Evolutionary conservation across 2,888 invertebrate species (phyloP).

Genomic region (Ormyrus nitidulus): DNA sequence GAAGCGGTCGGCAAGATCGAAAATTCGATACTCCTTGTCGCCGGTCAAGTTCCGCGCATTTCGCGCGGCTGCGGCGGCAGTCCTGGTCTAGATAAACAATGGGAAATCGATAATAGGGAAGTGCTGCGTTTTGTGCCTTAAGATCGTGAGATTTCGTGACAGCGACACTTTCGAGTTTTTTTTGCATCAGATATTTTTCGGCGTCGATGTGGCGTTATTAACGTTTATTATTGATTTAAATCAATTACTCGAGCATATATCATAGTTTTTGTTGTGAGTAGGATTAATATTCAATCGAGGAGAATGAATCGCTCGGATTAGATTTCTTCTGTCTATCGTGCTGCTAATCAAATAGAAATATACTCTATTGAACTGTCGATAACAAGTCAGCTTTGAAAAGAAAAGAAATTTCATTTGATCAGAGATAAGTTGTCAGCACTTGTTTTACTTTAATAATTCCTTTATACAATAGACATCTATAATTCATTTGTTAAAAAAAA

Average conservation of each 20-base stretch:
- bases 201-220: too few relatives aligned
- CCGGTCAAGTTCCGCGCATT: constrained; percentile 21
- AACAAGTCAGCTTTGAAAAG: neutral
- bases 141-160: too few relatives aligned
- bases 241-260: too few relatives aligned
- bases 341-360: constrained; percentile 8
- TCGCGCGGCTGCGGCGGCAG: neutral
- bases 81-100: constrained; percentile 34
- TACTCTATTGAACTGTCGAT: constrained; percentile 13
- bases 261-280: neutral
- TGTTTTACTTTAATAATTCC: too few relatives aligned
- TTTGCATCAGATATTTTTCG: too few relatives aligned
- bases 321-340: neutral
- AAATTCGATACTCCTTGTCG: constrained; percentile 34
- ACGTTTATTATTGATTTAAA: neutral
- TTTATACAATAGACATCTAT: too few relatives aligned
- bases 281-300: neutral
- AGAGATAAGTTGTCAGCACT: too few relatives aligned
- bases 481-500: too few relatives aligned
- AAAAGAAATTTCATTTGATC: too few relatives aligned
- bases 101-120: constrained; percentile 34
- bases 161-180: too few relatives aligned
- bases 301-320: constrained; percentile 5
- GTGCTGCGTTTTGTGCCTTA: neutral
- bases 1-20: constrained; percentile 27